phyloP scores from a whole-genome alignment of 2,797 vertebrate species.

The Choloepus didactylus region DNA sequence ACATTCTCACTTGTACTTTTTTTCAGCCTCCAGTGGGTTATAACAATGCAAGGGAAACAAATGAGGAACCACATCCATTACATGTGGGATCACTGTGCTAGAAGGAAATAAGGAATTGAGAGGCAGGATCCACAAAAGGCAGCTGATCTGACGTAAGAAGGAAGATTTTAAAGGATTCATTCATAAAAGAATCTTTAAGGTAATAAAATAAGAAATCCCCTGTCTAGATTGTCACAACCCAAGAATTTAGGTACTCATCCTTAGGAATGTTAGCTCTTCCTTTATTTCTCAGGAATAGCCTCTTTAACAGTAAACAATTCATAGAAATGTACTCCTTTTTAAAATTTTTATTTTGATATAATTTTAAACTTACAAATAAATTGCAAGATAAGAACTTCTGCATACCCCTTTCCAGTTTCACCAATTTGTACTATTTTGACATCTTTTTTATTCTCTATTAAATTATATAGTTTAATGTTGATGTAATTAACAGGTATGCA shows the following conservation, averaged over 20 bases:
- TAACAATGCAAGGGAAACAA: not conserved
- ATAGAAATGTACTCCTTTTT: not conserved
- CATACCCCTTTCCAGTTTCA: not conserved
- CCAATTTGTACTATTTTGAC: not conserved
- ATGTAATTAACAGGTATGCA: not conserved
- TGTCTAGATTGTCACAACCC: not conserved
- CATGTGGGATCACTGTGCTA: not conserved
- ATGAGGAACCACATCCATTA: too few relatives aligned
- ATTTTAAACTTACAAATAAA: not conserved
- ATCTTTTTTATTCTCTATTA: not conserved
- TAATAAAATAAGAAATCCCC: not conserved
- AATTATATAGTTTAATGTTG: not conserved
- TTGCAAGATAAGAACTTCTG: not conserved
- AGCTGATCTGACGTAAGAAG: not conserved
- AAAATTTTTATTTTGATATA: slow-evolving; percentile 1
- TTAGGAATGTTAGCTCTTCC: not conserved
- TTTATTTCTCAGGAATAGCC: not conserved
- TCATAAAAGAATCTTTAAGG: not conserved
- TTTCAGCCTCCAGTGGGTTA: not conserved
- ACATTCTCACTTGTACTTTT: not conserved
- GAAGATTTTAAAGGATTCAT: not conserved
- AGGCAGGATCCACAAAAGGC: not conserved
- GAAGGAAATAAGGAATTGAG: not conserved
- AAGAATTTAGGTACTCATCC: not conserved
- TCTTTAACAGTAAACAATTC: not conserved